Conservation (phyloP, 2,888 invertebrate genomes). For the Podotricha telesiphe region DNA sequence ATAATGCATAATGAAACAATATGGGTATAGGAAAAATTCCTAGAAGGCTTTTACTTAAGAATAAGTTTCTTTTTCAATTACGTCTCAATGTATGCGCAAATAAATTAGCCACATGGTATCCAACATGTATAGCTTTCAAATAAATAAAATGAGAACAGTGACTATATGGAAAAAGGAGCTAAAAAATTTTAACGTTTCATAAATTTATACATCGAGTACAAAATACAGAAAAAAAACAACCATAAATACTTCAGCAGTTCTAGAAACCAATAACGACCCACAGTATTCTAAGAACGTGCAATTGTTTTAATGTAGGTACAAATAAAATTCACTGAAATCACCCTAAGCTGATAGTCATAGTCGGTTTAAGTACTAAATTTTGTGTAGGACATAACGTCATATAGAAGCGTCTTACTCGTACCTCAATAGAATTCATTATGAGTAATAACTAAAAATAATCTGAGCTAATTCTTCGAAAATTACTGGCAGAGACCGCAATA, state of each 20-base stretch:
- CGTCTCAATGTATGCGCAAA: too few relatives aligned
- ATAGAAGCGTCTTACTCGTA: background rate
- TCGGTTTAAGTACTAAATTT: background rate
- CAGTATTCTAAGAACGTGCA: slow-evolving; percentile 11
- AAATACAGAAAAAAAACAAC: background rate
- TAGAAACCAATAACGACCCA: background rate
- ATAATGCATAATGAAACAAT: background rate
- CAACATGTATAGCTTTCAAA: background rate
- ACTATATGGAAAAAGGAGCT: background rate
- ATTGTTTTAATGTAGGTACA: background rate
- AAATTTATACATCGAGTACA: background rate
- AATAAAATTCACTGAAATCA: background rate
- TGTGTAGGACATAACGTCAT: background rate
- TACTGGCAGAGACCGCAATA: slow-evolving; percentile 21
- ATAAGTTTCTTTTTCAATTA: too few relatives aligned
- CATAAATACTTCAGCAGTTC: slow-evolving; percentile 18
- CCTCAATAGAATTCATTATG: slow-evolving; percentile 26
- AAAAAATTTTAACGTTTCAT: background rate
- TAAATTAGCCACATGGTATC: too few relatives aligned
- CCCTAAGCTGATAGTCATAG: background rate
- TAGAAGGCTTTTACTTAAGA: too few relatives aligned
- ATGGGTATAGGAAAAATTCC: too few relatives aligned
- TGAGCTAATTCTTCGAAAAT: slow-evolving; percentile 33
- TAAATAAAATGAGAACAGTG: background rate
- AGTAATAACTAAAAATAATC: slow-evolving; percentile 32